A percentile compares a stretch with the other conserved stretches of the same genome.
These are phyloP conservation scores for Pectinophora gossypiella DNA, from an alignment of 1,140 invertebrate species.

Conservation along the genomic window DNA sequence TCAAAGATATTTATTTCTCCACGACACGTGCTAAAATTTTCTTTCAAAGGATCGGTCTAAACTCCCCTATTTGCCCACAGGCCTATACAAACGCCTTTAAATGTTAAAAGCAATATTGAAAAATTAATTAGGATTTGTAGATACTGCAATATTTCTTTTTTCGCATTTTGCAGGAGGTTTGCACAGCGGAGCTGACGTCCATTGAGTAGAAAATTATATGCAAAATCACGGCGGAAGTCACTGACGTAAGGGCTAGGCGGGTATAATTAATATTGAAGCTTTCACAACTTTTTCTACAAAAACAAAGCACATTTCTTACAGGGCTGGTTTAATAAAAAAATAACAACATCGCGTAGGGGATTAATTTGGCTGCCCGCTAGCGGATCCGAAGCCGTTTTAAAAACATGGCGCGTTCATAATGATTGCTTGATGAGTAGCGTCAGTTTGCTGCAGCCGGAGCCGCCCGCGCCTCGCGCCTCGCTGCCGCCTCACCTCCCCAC, in stretches of 20 bases:
- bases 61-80: background rate
- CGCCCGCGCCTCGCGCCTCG: background rate
- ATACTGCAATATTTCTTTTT: background rate
- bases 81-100: background rate
- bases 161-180: too few relatives aligned
- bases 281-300: slow-evolving; percentile 44
- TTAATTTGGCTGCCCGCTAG: slow-evolving; percentile 58
- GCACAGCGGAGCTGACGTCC: slow-evolving; percentile 28
- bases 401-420: slow-evolving; percentile 69
- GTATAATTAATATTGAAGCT: slow-evolving; percentile 61
- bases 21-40: too few relatives aligned
- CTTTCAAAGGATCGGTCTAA: too few relatives aligned
- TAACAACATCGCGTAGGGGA: slow-evolving; percentile 58
- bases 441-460: background rate
- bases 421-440: slow-evolving; percentile 50
- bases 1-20: too few relatives aligned
- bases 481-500: too few relatives aligned
- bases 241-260: slow-evolving; percentile 37
- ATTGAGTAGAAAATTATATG: slow-evolving; percentile 67
- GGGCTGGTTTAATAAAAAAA: slow-evolving; percentile 51
- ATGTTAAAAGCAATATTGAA: background rate
- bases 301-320: slow-evolving; percentile 33
- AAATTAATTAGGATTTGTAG: background rate
- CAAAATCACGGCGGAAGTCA: slow-evolving; percentile 60
- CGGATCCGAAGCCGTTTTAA: slow-evolving; percentile 63